These are phyloP conservation scores for Choloepus didactylus DNA, from an alignment of 2,797 vertebrate species.

Conservation along the genomic window DNA sequence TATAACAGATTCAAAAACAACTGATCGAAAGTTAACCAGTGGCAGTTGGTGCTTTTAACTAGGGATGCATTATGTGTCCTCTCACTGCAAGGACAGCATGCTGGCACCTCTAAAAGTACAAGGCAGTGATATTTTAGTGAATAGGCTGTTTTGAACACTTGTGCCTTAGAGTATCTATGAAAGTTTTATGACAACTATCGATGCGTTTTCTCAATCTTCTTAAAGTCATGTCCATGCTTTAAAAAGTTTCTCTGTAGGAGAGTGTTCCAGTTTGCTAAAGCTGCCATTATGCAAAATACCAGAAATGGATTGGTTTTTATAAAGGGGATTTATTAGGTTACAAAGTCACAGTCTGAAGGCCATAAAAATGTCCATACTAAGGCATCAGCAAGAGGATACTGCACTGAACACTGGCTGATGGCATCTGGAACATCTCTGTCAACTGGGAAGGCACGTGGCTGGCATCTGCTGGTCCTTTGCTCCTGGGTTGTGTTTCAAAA, in stretches of 20 bases:
- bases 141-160: slow-evolving; percentile 66
- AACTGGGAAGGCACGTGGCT: no score
- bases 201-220: slow-evolving; percentile 18
- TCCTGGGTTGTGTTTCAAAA: no score
- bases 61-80: slow-evolving; percentile 27
- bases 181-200: slow-evolving; percentile 58
- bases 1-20: background rate
- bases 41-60: slow-evolving; percentile 70
- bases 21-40: background rate
- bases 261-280: no score
- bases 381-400: no score
- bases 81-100: slow-evolving; percentile 57
- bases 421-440: no score
- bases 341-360: no score
- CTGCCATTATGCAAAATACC: no score
- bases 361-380: no score
- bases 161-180: slow-evolving; percentile 78
- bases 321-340: no score
- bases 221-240: slow-evolving; percentile 54
- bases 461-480: no score
- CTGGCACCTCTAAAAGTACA: slow-evolving; percentile 47
- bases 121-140: slow-evolving; percentile 56
- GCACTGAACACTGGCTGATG: no score
- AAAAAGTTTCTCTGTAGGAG: slow-evolving; percentile 59
- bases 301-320: no score